These are phyloP conservation scores for Nylanderia fulva DNA, from an alignment of 1,140 invertebrate genomes.

Conservation along the genomic window DNA sequence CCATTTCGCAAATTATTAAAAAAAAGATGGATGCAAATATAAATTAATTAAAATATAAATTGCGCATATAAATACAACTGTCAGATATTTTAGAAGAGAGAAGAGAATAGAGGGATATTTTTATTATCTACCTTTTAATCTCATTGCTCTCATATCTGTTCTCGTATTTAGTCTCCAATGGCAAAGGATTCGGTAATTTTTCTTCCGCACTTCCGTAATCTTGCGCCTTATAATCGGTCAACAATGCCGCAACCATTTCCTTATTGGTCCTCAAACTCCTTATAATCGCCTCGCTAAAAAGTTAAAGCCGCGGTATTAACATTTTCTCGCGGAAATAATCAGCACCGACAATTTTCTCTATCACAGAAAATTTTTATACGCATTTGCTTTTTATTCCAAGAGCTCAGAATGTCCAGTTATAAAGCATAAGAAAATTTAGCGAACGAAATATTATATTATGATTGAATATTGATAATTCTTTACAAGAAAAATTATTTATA, in stretches of 20 bases:
- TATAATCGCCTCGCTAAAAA: constrained; percentile 91
- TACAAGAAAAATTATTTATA: neutral
- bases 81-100: neutral
- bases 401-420: neutral
- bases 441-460: neutral
- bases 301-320: constrained; percentile 29
- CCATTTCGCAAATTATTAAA: neutral
- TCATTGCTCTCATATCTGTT: constrained; percentile 83
- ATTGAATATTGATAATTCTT: neutral
- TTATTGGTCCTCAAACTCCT: constrained; percentile 90
- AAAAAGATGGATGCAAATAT: neutral
- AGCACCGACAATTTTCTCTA: constrained; percentile 16
- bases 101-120: neutral
- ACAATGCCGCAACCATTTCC: constrained; percentile 89
- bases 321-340: constrained; percentile 22
- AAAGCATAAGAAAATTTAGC: neutral
- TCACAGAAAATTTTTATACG: neutral
- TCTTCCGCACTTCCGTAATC: constrained; percentile 71
- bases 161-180: constrained; percentile 73
- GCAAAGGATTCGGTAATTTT: constrained; percentile 57
- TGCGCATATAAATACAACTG: neutral
- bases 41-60: neutral
- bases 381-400: neutral
- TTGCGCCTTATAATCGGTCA: constrained; percentile 88
- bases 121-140: constrained; percentile 80